Conservation (phyloP, 2,797 vertebrate genomes). For the Sebastes diploproa region DNA sequence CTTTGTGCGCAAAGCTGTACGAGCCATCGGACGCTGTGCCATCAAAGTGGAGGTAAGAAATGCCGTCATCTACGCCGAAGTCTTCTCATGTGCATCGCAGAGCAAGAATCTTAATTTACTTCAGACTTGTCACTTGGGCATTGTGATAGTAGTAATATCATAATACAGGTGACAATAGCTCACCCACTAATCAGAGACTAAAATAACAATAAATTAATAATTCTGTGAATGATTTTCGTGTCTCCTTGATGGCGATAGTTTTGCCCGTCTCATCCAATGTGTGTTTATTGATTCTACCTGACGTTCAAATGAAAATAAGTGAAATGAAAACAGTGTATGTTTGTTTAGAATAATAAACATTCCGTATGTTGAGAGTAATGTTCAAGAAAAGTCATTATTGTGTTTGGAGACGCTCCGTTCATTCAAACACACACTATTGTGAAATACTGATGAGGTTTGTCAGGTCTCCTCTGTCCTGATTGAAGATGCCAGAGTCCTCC, state of each 20-base stretch:
- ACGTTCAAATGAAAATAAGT: too few species aligned
- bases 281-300: too few species aligned
- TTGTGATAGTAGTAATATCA: background rate
- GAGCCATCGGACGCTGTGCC: slow-evolving; percentile 96
- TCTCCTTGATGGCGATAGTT: background rate
- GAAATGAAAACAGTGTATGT: too few species aligned
- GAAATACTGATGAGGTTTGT: background rate
- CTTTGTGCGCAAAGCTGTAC: slow-evolving; percentile 95
- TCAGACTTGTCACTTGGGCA: background rate
- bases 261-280: background rate
- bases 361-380: background rate
- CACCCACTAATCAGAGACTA: background rate
- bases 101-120: background rate
- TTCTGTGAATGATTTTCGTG: background rate
- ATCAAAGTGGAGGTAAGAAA: slow-evolving; percentile 96
- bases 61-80: accelerated
- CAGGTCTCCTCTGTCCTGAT: background rate
- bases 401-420: background rate
- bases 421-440: background rate
- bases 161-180: background rate
- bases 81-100: background rate
- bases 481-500: background rate
- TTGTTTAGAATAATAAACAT: too few species aligned
- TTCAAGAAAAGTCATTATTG: background rate
- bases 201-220: background rate